These are phyloP conservation scores for Glaucidium brasilianum DNA, from an alignment of 2,113 vertebrate genomes.

Conservation along the genomic window DNA sequence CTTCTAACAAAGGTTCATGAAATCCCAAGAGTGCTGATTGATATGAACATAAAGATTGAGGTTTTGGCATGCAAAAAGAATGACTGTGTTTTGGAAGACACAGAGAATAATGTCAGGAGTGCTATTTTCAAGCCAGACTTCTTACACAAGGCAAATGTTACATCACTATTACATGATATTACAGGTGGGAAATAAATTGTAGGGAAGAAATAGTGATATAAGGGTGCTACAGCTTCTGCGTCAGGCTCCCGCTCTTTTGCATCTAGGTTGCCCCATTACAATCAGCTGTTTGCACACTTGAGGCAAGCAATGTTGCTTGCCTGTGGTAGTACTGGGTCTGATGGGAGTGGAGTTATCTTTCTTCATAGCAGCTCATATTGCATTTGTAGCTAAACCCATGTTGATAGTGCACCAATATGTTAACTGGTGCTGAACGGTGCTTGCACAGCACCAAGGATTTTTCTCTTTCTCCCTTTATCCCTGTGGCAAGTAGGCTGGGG, in stretches of 20 bases:
- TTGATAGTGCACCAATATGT: neutral
- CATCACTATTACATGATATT: neutral
- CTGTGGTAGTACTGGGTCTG: neutral
- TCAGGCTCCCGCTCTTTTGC: neutral
- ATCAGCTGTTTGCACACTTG: neutral
- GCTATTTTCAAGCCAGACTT: neutral
- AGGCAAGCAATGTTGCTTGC: neutral
- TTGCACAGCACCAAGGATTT: neutral
- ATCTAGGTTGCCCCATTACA: neutral
- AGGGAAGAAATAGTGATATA: neutral
- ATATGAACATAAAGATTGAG: neutral
- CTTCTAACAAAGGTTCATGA: neutral
- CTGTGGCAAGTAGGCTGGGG: rapidly evolving
- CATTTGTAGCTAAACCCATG: neutral
- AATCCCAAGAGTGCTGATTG: neutral
- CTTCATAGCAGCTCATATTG: neutral
- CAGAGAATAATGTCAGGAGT: neutral
- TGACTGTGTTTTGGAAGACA: neutral
- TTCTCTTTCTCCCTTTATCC: neutral
- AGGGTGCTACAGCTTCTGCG: neutral
- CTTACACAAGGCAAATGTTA: neutral
- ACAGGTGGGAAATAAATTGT: neutral
- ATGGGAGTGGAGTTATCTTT: neutral
- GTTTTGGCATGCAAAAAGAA: neutral
- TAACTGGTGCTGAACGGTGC: neutral